Percentiles rank a stretch among this genome's conserved stretches.
phyloP scores from a whole-genome alignment of 2,888 invertebrate species.

The Cylindroiulus punctatus region DNA sequence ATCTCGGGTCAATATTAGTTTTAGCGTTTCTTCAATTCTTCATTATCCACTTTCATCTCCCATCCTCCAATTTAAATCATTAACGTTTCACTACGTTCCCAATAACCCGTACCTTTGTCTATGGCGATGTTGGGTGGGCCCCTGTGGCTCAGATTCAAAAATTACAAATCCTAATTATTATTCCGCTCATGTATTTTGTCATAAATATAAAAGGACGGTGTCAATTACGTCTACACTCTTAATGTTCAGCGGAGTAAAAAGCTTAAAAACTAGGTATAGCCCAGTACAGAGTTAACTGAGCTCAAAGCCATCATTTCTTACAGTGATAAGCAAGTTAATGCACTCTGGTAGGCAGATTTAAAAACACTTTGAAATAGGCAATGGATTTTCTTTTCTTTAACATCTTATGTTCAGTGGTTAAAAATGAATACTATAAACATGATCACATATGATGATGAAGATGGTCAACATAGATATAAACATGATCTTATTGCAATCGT shows the following conservation, averaged over 20 bases:
- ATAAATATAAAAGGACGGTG: constrained; percentile 30
- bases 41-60: constrained; percentile 21
- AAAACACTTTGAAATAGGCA: background rate
- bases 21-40: constrained; percentile 47
- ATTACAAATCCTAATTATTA: constrained; percentile 52
- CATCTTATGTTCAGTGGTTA: background rate
- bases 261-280: background rate
- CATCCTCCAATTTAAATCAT: constrained; percentile 48
- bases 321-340: constrained; percentile 14
- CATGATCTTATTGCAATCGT: too few species aligned
- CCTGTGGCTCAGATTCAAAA: background rate
- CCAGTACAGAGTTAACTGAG: background rate
- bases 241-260: background rate
- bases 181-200: constrained; percentile 49
- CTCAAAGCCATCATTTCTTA: background rate
- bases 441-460: too few species aligned
- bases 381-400: background rate
- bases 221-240: background rate
- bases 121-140: background rate
- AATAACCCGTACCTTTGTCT: constrained; percentile 37
- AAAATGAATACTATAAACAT: background rate
- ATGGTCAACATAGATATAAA: too few species aligned
- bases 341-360: background rate
- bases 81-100: constrained; percentile 48
- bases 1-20: constrained; percentile 43